These are phyloP conservation scores for Catharus minimus DNA, from an alignment of 2,113 vertebrate species.

Conservation along the genomic window DNA sequence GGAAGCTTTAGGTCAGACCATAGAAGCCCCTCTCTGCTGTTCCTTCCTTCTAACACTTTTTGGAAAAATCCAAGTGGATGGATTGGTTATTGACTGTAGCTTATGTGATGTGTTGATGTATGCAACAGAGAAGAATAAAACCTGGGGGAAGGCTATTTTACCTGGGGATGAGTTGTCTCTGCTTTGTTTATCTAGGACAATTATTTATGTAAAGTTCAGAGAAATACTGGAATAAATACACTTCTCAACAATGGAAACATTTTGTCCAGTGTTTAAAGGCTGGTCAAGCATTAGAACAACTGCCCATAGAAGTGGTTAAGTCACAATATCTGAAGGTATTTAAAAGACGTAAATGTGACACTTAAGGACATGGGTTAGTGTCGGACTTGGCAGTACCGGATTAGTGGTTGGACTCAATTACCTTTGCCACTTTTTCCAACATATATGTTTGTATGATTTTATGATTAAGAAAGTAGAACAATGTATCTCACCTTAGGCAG, in stretches of 20 bases:
- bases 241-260: neutral
- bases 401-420: neutral
- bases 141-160: neutral
- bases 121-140: neutral
- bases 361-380: neutral
- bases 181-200: neutral
- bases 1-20: neutral
- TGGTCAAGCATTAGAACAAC: neutral
- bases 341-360: neutral
- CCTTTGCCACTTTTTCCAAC: neutral
- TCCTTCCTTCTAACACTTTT: neutral
- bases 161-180: neutral
- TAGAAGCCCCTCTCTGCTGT: too few species aligned
- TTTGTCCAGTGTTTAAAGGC: neutral
- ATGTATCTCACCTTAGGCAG: neutral
- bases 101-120: neutral
- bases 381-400: neutral
- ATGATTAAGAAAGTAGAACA: neutral
- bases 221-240: neutral
- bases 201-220: neutral
- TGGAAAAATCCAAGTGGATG: neutral
- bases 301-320: fast-evolving
- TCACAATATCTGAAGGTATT: neutral
- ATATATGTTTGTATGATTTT: neutral
- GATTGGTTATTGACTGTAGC: neutral